A percentile compares a stretch with the other conserved stretches of the same genome.
Conservation (phyloP, 53 echinoderm and acorn worm genomes). For the Apostichopus leukothele region DNA sequence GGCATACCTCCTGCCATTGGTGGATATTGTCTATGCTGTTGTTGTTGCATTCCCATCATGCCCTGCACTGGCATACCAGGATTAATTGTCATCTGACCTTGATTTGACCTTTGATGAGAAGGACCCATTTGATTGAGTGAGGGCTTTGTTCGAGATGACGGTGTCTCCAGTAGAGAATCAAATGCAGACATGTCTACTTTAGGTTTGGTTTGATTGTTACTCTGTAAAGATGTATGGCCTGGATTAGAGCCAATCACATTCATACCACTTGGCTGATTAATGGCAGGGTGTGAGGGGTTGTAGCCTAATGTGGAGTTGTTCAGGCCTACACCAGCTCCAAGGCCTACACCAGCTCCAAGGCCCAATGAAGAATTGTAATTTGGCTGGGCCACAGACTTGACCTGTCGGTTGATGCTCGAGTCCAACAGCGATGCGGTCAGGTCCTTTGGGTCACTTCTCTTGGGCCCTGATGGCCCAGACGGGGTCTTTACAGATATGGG, state of each 20-base stretch:
- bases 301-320: neutral
- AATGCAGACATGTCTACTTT: slow-evolving; percentile 81
- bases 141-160: slow-evolving; percentile 59
- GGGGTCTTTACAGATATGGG: slow-evolving; percentile 45
- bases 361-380: slow-evolving; percentile 13
- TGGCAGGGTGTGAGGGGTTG: neutral
- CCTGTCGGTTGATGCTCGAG: slow-evolving; percentile 43
- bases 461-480: neutral
- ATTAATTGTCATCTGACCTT: slow-evolving; percentile 40
- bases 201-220: slow-evolving; percentile 44
- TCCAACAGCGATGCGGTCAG: slow-evolving; percentile 67
- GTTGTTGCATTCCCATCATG: slow-evolving; percentile 55
- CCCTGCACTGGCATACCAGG: slow-evolving; percentile 51
- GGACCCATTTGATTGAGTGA: slow-evolving; percentile 74
- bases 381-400: slow-evolving; percentile 14
- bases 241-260: neutral
- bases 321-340: neutral
- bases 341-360: neutral
- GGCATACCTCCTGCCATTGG: slow-evolving; percentile 19
- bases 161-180: slow-evolving; percentile 72
- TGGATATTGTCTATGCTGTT: slow-evolving; percentile 18
- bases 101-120: slow-evolving; percentile 24
- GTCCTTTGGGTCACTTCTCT: slow-evolving; percentile 60
- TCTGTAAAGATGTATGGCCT: neutral
- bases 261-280: neutral